Base-by-base conservation (phyloP, 2,888 invertebrate species). In the Beris morrisii region DNA sequence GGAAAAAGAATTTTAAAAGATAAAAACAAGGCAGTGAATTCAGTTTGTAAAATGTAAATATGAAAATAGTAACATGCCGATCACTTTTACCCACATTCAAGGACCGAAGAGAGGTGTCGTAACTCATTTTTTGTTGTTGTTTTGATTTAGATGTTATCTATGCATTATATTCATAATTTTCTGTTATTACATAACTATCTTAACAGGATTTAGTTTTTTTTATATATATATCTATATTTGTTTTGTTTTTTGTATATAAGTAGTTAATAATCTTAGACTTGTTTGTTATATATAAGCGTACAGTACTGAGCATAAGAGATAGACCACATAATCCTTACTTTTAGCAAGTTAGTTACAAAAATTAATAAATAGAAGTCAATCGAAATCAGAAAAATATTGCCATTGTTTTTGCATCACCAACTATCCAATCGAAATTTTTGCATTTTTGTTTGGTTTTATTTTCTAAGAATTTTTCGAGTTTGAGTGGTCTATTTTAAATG, bases 401-500 rank as follows among this genome's bases (percentile, higher is more conserved):
- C 22, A 22, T 22, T 3, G 22, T 22, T 22, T 22, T 22, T 22
- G 22, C 22, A 22, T 22, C 22, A 22, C 22, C 22, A 22, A 22
- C 22, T 22, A 38, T 38, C 38, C 38, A 9, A 5, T 38, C 38
- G 5, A 38, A 38, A 38, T 38, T 38, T 38, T 38, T 38, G 38
- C 38, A 9, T 38, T 5, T 38, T 7, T 38, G 38, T 38, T 22
- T 22, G 22, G 22, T 22, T 22, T n/a, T 5, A 38, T 38, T 5
- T 3, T 38, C 38, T 7, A 38, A 38, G 9, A 38, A n/a, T 43
- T 11, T n/a, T 56, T 13, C 55, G 22, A 22, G 22, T 52, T 12
- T 45, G 38, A 53, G 64, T 54, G 64, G 64, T 46, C 64, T 64
- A 64, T 64, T 64, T 64, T 64, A 64, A 64, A 64, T 54, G 64